Percentiles rank a stretch among this genome's conserved stretches.
Evolutionary conservation across 2,113 vertebrate genomes (phyloP).

Genomic region (Petaurus breviceps): DNA sequence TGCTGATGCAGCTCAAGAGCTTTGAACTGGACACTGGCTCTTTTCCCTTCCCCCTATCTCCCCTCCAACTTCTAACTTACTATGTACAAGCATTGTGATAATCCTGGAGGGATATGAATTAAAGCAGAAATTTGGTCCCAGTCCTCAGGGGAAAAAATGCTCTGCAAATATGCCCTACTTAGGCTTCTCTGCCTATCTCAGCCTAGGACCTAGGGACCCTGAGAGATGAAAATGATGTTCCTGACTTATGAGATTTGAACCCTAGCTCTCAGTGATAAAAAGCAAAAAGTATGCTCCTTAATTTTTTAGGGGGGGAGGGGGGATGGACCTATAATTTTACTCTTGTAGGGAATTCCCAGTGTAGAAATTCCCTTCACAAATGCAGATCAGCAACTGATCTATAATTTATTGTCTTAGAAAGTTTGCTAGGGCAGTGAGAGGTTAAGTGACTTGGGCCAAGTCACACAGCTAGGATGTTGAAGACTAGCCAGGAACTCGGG

Average conservation of each 20-base stretch:
- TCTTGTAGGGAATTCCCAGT: not conserved
- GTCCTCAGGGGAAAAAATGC: not conserved
- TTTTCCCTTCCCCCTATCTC: not conserved
- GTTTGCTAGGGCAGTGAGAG: not conserved
- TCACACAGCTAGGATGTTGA: not conserved
- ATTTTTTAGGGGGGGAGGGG: not conserved
- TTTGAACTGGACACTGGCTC: not conserved
- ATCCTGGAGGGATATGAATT: not conserved
- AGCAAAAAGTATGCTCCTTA: not conserved
- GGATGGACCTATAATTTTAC: not conserved
- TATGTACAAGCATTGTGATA: not conserved
- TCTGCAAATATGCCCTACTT: not conserved
- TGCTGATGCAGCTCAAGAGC: slow-evolving; percentile 65
- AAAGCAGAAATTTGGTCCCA: not conserved
- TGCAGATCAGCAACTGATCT: not conserved
- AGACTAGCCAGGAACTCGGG: not conserved
- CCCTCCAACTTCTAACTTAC: not conserved
- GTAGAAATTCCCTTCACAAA: not conserved
- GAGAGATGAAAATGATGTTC: slow-evolving; percentile 60
- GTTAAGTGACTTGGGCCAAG: not conserved
- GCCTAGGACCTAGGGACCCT: not conserved
- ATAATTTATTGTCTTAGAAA: not conserved
- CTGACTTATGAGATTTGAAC: slow-evolving; percentile 46
- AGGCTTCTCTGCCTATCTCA: not conserved
- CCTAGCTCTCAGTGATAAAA: slow-evolving; percentile 52